Base-by-base conservation (phyloP, 1,140 invertebrate species). In the Papilio aristodemus region DNA sequence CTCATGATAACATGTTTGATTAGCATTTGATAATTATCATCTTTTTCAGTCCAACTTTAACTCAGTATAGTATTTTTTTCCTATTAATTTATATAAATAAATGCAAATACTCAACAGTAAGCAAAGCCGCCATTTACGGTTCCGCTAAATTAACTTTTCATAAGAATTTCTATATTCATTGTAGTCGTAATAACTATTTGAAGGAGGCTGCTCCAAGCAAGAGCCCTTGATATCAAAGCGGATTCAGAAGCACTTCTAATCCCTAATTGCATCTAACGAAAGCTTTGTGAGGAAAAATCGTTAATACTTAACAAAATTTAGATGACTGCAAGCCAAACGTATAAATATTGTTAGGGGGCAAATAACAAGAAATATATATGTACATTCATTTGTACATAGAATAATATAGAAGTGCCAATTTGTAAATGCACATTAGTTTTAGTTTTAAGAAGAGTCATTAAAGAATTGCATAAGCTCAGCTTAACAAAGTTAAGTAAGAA, bases 181-280 rank as follows among this genome's bases (percentile, higher is more conserved):
- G 27, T 32, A 6, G 9, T 25, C 46, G 46, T 54, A 22, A 54
- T 54, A 54, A 54, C 46, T 54, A 25, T 54, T 19, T 25, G 17
- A 54, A 54, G 19, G 17, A 54, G 10, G 9, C 19, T 25, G 19
- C 5, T 17, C 10, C 27, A 32, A 2, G 11, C 0, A 25, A 54
- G 46, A 19, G 10, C 46, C 0, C 46, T 54, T 54, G 46, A 54
- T 54, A 54, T 54, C 46, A 54, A 54, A 54, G 46, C 46, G 46
- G 22, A 54, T 50, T 50, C 17, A 22, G 19, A 54, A 22, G 46
- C 3, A 54, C 46, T 54, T 54, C 46, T 54, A 54, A 54, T 54
- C 19, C 46, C 46, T 54, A 54, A 54, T 54, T 54, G 46, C 46
- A 54, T 54, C 41, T 41, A n/a, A 41, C 43, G 10, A 54, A 54